Evolutionary conservation across 2,113 vertebrate genomes (phyloP).

Genomic region (Colossoma macropomum): DNA sequence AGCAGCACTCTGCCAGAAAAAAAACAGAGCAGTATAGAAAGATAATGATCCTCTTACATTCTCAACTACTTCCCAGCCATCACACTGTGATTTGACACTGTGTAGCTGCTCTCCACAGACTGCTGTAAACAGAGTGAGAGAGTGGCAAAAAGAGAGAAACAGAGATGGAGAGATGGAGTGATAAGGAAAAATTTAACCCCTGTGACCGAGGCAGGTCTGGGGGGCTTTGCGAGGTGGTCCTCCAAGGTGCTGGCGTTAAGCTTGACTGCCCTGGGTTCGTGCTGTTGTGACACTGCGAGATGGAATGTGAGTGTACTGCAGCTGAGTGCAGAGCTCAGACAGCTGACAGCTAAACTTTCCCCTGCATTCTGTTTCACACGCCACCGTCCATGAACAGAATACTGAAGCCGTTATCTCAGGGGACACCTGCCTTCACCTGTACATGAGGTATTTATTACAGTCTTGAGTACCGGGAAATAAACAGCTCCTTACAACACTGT

Average conservation of each 20-base stretch:
- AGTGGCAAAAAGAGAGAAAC: slow-evolving; percentile 29
- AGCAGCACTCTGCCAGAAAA: slow-evolving; percentile 67
- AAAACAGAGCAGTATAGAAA: slow-evolving; percentile 67
- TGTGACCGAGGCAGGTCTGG: slow-evolving; percentile 17
- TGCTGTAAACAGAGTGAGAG: slow-evolving; percentile 33
- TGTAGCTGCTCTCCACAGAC: slow-evolving; percentile 44
- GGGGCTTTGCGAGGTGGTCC: slow-evolving; percentile 5
- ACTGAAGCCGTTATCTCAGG: not conserved
- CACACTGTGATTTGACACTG: slow-evolving; percentile 47
- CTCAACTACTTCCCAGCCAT: slow-evolving; percentile 59
- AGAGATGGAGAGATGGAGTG: slow-evolving; percentile 24
- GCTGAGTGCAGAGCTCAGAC: slow-evolving; percentile 9
- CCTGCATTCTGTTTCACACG: not conserved
- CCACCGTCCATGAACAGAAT: not conserved
- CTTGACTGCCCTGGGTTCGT: not conserved
- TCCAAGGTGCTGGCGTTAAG: not conserved
- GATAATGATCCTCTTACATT: slow-evolving; percentile 72
- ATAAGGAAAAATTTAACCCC: slow-evolving; percentile 39
- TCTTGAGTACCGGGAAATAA: not conserved
- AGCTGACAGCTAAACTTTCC: not conserved
- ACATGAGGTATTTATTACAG: not conserved
- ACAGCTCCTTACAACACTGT: no score
- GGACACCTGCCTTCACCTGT: not conserved
- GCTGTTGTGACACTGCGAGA: not conserved
- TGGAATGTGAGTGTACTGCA: not conserved